Evolutionary conservation across 2,113 vertebrate genomes (phyloP), one percentile per base, ranked within the genome.

Genomic region (Brachyistius frenatus): DNA sequence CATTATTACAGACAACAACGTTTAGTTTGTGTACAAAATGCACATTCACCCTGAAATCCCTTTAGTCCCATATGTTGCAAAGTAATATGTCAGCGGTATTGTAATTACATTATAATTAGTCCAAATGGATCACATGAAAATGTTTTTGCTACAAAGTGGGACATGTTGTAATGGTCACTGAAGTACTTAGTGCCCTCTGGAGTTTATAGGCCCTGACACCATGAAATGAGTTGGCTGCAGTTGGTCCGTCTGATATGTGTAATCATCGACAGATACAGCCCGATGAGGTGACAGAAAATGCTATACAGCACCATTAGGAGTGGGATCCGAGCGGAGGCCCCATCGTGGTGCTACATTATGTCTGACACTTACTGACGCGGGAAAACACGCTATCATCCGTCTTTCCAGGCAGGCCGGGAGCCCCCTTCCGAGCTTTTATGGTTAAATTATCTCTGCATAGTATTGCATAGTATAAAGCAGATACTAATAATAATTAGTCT

Each of bases 351-450:
- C 57, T 70, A 39, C 55, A 76, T 83, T 68, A 66, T 9, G 52
- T 74, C 14, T 60, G 77, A 74, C 70, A 50, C 67, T 66, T 3
- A 30, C 58, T 53, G 49, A 71, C 57, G 13, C 13, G 30, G 47
- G 56, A 74, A 72, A 83, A 72, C 64, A 52, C 44, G 49, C 36
- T 57, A 54, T 84, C 16, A 76, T 60, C 11, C 5, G 7, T 64
- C 46, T 65, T n/a, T 50, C 3, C 33, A 15, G 16, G 49, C 44
- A 50, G 37, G 56, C n/a, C 2, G 9, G 9, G 8, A 11, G 14
- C 9, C 49, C 56, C 31, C 31, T 39, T 36, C 5, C 7, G 35
- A 37, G n/a, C 46, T 39, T 39, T 69, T 54, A 37, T 33, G n/a
- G 14, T 32, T 41, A 39, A 86, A 61, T 50, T 2, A 63, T 32